phyloP scores from a whole-genome alignment of 2,113 vertebrate species.

The Rhinolophus ferrumequinum region DNA sequence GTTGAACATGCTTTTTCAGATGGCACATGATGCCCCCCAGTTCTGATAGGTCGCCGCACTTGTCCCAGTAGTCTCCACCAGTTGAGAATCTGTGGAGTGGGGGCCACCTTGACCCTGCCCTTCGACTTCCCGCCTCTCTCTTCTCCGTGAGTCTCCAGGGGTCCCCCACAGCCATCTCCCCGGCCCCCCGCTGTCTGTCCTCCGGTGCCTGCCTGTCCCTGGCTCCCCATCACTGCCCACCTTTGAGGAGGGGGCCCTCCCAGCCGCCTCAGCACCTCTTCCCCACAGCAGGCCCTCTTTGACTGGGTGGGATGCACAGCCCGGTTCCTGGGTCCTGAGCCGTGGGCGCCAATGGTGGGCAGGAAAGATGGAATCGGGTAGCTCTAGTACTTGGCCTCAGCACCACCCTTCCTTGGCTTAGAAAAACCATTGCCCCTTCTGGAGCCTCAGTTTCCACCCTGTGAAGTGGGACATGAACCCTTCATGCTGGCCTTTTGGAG shows the following conservation, averaged over 20 bases:
- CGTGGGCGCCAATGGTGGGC: neutral
- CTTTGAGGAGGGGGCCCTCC: neutral
- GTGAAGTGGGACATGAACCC: neutral
- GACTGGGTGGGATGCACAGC: too few relatives aligned
- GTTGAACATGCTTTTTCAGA: neutral
- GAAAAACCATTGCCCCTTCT: neutral
- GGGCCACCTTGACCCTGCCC: neutral
- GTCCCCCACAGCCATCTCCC: neutral
- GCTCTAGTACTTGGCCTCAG: neutral
- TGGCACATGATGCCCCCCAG: rapidly evolving
- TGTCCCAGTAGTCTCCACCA: rapidly evolving
- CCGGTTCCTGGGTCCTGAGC: neutral
- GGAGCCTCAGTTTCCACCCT: neutral
- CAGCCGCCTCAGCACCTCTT: neutral
- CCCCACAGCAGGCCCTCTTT: neutral
- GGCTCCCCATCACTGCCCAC: neutral
- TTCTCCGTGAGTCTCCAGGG: neutral
- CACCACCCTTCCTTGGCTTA: neutral
- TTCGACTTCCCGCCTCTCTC: neutral
- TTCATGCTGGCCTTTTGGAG: neutral
- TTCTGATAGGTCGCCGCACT: neutral
- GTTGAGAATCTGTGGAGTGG: neutral
- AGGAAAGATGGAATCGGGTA: neutral
- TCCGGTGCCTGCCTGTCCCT: neutral
- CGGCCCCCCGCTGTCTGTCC: neutral